phyloP scores from a whole-genome alignment of 30 jellyfish, hydroid and myxozoan species.

The Clytia hemisphaerica region DNA sequence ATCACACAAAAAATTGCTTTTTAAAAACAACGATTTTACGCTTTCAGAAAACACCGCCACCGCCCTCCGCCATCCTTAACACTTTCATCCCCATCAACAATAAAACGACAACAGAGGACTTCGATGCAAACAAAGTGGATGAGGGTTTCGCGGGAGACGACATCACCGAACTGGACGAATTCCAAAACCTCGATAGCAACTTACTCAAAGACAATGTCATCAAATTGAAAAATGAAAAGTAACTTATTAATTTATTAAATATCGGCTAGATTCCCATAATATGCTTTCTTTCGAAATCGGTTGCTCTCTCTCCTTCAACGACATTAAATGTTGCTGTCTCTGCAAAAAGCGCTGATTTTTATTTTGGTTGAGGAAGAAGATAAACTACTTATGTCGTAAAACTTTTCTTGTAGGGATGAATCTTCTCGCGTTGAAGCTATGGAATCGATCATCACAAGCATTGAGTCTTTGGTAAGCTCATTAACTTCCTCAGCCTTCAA shows the following conservation, averaged over 20 bases:
- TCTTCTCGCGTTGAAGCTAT: slow-evolving; percentile 62
- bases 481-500: no score
- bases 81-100: slow-evolving; percentile 30
- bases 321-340: no score
- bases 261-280: no score
- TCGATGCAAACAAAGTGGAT: slow-evolving; percentile 19
- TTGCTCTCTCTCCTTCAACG: no score
- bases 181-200: slow-evolving; percentile 73
- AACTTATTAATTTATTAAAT: background rate
- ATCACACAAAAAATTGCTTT: no score
- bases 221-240: slow-evolving; percentile 76
- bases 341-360: no score
- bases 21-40: no score
- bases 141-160: slow-evolving; percentile 65
- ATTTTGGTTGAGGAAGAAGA: no score
- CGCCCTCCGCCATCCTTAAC: background rate
- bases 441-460: slow-evolving; percentile 84
- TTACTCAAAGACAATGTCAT: slow-evolving; percentile 67
- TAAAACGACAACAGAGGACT: slow-evolving; percentile 65
- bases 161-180: slow-evolving; percentile 78
- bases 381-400: no score
- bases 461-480: slow-evolving; percentile 76
- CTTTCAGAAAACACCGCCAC: no score
- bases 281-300: no score
- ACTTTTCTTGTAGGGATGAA: slow-evolving; percentile 1